phyloP scores from a whole-genome alignment of 2,797 vertebrate species.

The Arctocebus calabarensis region DNA sequence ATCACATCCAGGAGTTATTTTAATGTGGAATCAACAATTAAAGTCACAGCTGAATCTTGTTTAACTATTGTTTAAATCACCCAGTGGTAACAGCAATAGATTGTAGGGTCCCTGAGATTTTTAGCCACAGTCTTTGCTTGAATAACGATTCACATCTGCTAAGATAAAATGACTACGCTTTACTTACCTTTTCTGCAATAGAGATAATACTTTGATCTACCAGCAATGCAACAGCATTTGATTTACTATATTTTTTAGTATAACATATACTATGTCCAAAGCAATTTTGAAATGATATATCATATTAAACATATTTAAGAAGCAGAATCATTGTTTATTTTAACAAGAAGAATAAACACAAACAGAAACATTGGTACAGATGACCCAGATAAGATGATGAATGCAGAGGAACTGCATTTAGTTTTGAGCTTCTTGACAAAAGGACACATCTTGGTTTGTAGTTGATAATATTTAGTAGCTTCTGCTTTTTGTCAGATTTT shows the following conservation, averaged over 20 bases:
- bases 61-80: conserved; percentile 24
- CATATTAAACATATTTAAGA: neutral
- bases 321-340: conserved; percentile 24
- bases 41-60: conserved; percentile 45
- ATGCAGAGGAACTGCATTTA: neutral
- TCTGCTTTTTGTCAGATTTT: neutral
- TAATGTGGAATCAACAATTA: conserved; percentile 41
- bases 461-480: neutral
- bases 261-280: neutral
- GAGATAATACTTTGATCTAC: neutral
- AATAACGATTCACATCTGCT: conserved; percentile 7
- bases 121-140: conserved; percentile 39
- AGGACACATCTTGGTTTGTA: neutral
- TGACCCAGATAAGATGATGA: neutral
- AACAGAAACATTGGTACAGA: neutral
- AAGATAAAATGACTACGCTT: conserved; percentile 13
- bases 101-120: neutral
- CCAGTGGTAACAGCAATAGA: neutral
- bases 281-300: neutral
- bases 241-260: neutral
- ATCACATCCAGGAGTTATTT: conserved; percentile 53
- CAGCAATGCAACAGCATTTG: neutral
- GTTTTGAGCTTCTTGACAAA: conserved; percentile 15
- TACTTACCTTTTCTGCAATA: conserved; percentile 57
- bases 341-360: neutral